Percentiles rank a stretch among this genome's conserved stretches.
Conservation (phyloP, 2,888 invertebrate species). For the Lagria hirta region DNA sequence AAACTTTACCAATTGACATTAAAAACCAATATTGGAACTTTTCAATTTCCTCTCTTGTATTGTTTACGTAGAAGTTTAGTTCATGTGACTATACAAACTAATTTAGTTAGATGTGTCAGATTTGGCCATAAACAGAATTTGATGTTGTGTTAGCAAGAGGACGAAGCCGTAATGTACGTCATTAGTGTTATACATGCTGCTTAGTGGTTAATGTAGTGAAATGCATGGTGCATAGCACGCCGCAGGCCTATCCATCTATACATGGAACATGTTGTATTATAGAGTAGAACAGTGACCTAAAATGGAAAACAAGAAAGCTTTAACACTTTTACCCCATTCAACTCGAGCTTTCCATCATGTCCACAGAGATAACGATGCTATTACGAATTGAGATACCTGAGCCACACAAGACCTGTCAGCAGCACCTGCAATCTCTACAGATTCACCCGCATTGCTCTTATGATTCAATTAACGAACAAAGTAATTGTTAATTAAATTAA, state of each 20-base stretch:
- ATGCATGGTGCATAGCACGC: constrained; percentile 31
- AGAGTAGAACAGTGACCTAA: constrained; percentile 17
- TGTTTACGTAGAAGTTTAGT: too few relatives aligned
- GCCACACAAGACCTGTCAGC: constrained; percentile 42
- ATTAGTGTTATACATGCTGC: constrained; percentile 27
- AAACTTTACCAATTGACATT: too few relatives aligned
- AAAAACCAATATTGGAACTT: too few relatives aligned
- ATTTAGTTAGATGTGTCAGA: too few relatives aligned
- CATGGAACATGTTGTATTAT: too few relatives aligned
- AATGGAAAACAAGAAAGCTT: too few relatives aligned
- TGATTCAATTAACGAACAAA: constrained; percentile 40
- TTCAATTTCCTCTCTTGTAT: too few relatives aligned
- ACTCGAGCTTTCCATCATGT: constrained; percentile 35
- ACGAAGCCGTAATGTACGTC: constrained; percentile 19
- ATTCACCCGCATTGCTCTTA: constrained; percentile 43
- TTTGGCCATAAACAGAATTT: constrained; percentile 2
- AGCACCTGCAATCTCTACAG: constrained; percentile 39
- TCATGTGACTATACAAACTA: too few relatives aligned
- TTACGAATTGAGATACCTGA: constrained; percentile 46
- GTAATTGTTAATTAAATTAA: constrained; percentile 44
- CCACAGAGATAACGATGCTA: constrained; percentile 44
- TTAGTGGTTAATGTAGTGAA: constrained; percentile 31
- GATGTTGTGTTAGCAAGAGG: constrained; percentile 22
- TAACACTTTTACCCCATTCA: constrained; percentile 14
- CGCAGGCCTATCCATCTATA: constrained; percentile 21